A percentile compares a stretch with the other conserved stretches of the same genome.
These are phyloP conservation scores for Ennomos fuscantarius DNA, from an alignment of 2,888 invertebrate species.

Conservation along the genomic window DNA sequence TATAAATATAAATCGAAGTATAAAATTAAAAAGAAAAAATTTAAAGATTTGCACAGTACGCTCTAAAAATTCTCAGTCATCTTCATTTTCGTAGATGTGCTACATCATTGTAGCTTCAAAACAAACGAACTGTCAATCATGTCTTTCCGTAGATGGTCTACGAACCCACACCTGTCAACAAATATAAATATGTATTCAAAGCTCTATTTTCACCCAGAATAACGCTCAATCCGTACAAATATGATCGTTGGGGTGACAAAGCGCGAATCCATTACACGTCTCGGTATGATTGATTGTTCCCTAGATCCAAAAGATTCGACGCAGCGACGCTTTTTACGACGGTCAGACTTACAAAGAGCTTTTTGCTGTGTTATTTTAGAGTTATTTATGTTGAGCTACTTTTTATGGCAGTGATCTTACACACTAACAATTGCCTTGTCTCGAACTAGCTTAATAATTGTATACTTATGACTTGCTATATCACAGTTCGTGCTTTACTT, in stretches of 20 bases:
- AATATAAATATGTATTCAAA: constrained; percentile 8
- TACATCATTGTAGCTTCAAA: no score
- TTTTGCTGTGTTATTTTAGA: constrained; percentile 11
- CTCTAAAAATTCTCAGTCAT: not conserved
- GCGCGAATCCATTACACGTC: constrained; percentile 22
- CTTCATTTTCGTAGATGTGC: no score
- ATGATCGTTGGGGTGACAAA: constrained; percentile 12
- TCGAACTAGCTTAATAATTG: no score
- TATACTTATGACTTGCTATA: no score
- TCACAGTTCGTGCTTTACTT: no score
- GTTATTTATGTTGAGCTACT: not conserved
- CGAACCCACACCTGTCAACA: no score
- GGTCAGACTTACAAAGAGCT: constrained; percentile 18
- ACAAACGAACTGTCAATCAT: not conserved
- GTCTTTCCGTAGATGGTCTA: not conserved
- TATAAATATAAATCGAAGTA: no score
- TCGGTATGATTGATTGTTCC: constrained; percentile 25
- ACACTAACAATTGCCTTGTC: no score
- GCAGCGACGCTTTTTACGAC: constrained; percentile 20
- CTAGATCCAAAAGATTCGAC: constrained; percentile 13
- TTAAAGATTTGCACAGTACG: no score
- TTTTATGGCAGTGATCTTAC: not conserved
- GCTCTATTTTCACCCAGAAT: constrained; percentile 6
- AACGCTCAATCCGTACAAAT: constrained; percentile 15
- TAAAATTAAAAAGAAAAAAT: no score